Evolutionary conservation across 1,140 invertebrate genomes (phyloP).

Genomic region (Oscheius sp.): DNA sequence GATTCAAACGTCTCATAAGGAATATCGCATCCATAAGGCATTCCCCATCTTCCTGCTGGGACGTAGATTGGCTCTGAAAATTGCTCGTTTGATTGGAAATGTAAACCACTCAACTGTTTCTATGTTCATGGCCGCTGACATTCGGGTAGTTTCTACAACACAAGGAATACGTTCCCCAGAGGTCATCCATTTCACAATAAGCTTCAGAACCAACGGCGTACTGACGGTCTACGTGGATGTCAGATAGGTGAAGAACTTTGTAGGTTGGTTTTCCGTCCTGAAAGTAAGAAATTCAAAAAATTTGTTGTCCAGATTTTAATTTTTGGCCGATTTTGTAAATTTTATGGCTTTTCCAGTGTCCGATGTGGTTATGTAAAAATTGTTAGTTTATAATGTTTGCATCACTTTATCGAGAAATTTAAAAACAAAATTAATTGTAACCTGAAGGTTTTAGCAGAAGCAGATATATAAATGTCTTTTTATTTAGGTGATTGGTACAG

Average conservation of each 20-base stretch:
- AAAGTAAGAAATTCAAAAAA: too few relatives aligned
- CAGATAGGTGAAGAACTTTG: constrained; percentile 86
- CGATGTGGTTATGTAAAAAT: too few relatives aligned
- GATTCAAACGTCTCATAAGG: constrained; percentile 71
- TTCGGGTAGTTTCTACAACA: constrained; percentile 35
- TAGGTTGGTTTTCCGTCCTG: constrained; percentile 68
- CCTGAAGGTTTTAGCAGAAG: too few relatives aligned
- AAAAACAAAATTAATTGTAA: too few relatives aligned
- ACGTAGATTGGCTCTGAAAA: constrained; percentile 29
- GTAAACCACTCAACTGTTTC: background rate
- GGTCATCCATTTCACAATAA: constrained; percentile 67
- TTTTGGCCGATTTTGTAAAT: too few relatives aligned
- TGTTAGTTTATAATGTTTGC: too few relatives aligned
- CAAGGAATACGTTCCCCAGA: constrained; percentile 24
- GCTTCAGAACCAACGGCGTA: constrained; percentile 85
- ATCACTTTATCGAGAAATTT: background rate
- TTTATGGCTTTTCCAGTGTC: too few relatives aligned
- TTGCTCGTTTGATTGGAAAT: background rate
- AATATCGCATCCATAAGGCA: constrained; percentile 77
- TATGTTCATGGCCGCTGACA: background rate
- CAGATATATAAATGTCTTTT: too few relatives aligned
- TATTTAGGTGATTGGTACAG: too few relatives aligned
- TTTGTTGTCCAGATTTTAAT: too few relatives aligned
- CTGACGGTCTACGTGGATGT: constrained; percentile 87
- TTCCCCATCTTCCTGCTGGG: constrained; percentile 82